Evolutionary conservation across 2,113 vertebrate species (phyloP).

Genomic region (Chlorodrepanis virens): DNA sequence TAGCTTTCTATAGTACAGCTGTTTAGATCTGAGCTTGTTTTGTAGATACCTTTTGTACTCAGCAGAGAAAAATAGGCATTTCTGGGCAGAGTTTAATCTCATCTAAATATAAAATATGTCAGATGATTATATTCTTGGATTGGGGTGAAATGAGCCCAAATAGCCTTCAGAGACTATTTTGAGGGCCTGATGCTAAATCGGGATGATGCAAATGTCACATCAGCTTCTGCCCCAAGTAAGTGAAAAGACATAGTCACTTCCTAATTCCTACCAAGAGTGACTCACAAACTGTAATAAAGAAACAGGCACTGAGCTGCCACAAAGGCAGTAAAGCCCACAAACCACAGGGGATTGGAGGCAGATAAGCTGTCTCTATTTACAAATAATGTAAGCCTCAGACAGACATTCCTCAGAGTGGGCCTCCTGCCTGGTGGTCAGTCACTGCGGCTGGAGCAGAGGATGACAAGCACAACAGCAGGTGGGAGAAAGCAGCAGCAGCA

Average conservation of each 20-base stretch:
- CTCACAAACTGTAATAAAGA: not conserved
- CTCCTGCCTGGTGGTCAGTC: fast-evolving
- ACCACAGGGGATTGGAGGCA: not conserved
- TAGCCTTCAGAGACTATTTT: not conserved
- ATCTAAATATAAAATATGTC: not conserved
- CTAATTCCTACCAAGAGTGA: not conserved
- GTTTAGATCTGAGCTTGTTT: not conserved
- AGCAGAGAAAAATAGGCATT: not conserved
- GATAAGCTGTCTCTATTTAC: not conserved
- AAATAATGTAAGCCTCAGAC: not conserved
- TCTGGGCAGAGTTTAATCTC: not conserved
- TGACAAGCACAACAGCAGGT: fast-evolving
- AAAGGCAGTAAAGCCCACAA: not conserved
- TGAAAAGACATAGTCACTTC: not conserved
- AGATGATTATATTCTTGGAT: not conserved
- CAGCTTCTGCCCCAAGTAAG: not conserved
- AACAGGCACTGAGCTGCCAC: not conserved
- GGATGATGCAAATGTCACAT: not conserved
- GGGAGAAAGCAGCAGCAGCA: not conserved
- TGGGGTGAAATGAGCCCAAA: not conserved
- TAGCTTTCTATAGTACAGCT: not conserved
- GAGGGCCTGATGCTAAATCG: not conserved
- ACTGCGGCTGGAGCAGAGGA: not conserved
- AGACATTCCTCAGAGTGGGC: not conserved
- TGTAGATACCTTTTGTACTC: not conserved